phyloP scores from a whole-genome alignment of 2,888 invertebrate genomes.

The Thereva nobilitata region DNA sequence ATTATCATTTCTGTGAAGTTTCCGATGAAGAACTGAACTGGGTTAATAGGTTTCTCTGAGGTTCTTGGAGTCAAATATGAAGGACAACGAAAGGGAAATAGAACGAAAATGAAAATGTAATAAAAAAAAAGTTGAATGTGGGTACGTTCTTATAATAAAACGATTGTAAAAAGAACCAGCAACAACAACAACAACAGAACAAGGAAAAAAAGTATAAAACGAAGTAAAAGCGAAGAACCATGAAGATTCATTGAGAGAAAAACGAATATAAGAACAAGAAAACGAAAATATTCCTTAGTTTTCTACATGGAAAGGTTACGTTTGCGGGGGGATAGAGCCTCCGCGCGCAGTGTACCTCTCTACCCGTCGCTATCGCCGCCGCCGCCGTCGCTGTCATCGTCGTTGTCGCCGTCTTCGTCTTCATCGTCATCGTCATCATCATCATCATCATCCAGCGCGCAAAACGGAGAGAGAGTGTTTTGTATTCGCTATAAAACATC shows the following conservation, averaged over 20 bases:
- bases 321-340: too few species aligned
- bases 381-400: too few species aligned
- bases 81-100: conserved; percentile 33
- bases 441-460: too few species aligned
- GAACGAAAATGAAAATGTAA: conserved; percentile 33
- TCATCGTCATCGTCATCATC: too few species aligned
- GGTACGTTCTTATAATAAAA: conserved; percentile 23
- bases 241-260: conserved; percentile 23
- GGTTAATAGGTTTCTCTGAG: conserved; percentile 11
- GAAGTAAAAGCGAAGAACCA: conserved; percentile 17
- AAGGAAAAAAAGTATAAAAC: conserved; percentile 1
- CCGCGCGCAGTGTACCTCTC: too few species aligned
- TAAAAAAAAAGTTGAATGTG: conserved; percentile 22
- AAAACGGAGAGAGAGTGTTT: too few species aligned
- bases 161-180: conserved; percentile 13
- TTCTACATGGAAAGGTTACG: too few species aligned
- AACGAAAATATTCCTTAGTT: too few species aligned
- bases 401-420: too few species aligned
- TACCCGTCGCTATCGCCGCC: too few species aligned
- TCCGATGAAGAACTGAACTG: conserved; percentile 15
- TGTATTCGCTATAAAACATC: conserved; percentile 8
- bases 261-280: background rate
- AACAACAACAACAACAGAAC: background rate
- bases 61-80: conserved; percentile 16
- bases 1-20: conserved; percentile 12